A percentile compares a stretch with the other conserved stretches of the same genome.
phyloP scores from a whole-genome alignment of 1,140 invertebrate species.

The Neotoxoptera formosana region DNA sequence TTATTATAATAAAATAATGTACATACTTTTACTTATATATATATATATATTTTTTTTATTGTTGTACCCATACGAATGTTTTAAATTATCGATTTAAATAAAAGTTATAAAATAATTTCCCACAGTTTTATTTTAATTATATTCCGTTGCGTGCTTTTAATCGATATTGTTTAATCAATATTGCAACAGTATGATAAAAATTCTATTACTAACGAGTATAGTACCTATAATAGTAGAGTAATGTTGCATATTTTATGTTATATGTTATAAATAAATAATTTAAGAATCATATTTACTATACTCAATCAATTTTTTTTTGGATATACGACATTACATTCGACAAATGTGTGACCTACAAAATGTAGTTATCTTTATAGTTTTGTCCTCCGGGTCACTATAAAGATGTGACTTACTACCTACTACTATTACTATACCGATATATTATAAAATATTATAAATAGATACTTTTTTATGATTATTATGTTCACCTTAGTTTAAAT shows the following conservation, averaged over 20 bases:
- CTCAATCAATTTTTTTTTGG: neutral
- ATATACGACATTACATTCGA: neutral
- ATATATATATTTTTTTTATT: neutral
- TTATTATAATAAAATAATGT: neutral
- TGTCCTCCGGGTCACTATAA: neutral
- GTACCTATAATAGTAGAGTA: neutral
- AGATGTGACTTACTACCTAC: too few relatives aligned
- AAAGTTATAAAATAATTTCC: neutral
- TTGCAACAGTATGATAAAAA: neutral
- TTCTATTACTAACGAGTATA: neutral
- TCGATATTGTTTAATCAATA: neutral
- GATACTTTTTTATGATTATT: neutral
- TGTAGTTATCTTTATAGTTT: neutral
- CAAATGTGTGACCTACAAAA: neutral
- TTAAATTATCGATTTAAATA: neutral
- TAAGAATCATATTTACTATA: neutral
- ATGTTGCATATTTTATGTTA: neutral
- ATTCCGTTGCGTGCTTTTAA: neutral
- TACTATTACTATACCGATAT: neutral
- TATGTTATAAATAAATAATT: neutral
- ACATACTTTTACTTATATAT: neutral
- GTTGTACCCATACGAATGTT: neutral
- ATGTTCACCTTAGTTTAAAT: neutral
- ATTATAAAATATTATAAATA: neutral
- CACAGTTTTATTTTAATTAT: neutral